Percentiles rank a stretch among this genome's conserved stretches.
These are phyloP conservation scores for Perodicticus potto DNA, from an alignment of 2,797 vertebrate genomes.

Conservation along the genomic window DNA sequence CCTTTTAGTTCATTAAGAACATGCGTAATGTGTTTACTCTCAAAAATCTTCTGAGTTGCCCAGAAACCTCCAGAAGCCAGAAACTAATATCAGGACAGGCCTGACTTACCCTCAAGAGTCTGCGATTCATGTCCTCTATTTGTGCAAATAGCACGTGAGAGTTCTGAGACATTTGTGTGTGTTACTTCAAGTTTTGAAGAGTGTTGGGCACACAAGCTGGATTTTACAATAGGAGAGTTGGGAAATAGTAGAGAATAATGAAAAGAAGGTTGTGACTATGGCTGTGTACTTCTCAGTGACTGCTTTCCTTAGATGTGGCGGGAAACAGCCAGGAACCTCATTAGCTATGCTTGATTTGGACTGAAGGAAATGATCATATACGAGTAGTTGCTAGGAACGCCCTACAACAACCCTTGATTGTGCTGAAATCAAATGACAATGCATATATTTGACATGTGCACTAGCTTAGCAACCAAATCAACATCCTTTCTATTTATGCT, in stretches of 20 bases:
- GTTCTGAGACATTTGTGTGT: neutral
- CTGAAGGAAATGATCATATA: neutral
- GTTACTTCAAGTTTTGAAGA: slow-evolving; percentile 2
- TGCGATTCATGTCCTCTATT: neutral
- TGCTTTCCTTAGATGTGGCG: neutral
- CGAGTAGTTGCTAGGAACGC: neutral
- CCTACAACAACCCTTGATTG: neutral
- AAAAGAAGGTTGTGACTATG: neutral
- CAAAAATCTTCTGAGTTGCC: neutral
- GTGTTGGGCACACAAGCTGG: neutral
- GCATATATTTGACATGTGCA: neutral
- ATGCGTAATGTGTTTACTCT: neutral
- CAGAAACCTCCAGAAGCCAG: neutral
- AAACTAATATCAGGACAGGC: neutral
- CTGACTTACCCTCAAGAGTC: neutral
- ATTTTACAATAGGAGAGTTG: neutral
- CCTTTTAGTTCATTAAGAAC: slow-evolving; percentile 57
- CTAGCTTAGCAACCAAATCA: neutral
- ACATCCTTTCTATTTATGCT: neutral
- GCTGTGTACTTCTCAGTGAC: neutral
- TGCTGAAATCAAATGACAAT: neutral
- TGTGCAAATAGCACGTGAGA: neutral
- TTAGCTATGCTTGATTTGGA: neutral
- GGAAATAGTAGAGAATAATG: neutral
- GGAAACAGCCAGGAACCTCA: neutral